These are phyloP conservation scores for Lucilia cuprina DNA, from an alignment of 1,140 invertebrate genomes.

Conservation along the genomic window DNA sequence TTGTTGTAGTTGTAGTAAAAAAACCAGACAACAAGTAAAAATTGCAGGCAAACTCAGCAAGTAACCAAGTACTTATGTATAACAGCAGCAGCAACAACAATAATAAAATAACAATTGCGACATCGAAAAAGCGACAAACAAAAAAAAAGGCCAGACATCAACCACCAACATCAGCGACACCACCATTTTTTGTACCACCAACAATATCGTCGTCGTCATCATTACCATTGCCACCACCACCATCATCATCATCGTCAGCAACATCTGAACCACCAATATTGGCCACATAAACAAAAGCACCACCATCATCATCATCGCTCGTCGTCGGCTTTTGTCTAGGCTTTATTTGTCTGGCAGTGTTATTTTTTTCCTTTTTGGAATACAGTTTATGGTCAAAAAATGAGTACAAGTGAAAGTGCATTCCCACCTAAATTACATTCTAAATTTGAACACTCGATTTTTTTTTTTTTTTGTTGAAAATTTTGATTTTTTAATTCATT, in stretches of 20 bases:
- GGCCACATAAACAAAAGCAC: not conserved
- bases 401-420: not conserved
- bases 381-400: not conserved
- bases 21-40: conserved; percentile 12
- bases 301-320: conserved; percentile 26
- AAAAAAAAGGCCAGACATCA: conserved; percentile 38
- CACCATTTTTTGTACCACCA: not conserved
- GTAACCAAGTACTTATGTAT: not conserved
- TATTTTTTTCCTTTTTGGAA: not conserved
- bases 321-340: not conserved
- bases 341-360: not conserved
- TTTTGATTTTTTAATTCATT: too few relatives aligned
- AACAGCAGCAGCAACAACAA: conserved; percentile 25
- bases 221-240: not conserved
- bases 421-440: too few relatives aligned
- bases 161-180: conserved; percentile 1
- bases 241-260: conserved; percentile 5
- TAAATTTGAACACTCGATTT: too few relatives aligned
- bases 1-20: too few relatives aligned
- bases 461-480: too few relatives aligned
- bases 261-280: conserved; percentile 29
- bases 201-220: not conserved
- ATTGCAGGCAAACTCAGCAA: not conserved
- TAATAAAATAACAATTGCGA: not conserved
- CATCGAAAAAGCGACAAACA: not conserved